Base-by-base conservation (phyloP, 2,888 invertebrate species). In the Orchesellides sinensis region DNA sequence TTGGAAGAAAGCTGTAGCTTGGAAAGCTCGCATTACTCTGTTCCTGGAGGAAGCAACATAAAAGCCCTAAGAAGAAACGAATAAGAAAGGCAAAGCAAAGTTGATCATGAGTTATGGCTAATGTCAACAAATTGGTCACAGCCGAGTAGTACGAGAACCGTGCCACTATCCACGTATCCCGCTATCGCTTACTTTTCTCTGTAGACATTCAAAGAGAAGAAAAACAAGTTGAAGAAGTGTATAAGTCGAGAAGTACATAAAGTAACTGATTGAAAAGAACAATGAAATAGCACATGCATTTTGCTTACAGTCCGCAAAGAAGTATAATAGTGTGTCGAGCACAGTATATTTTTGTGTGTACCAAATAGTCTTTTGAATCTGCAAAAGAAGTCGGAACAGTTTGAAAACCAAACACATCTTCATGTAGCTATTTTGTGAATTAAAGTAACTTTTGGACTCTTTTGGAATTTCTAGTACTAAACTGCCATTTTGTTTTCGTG, bases 51-150 rank as follows among this genome's bases (percentile, higher is more conserved):
- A 40, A 40, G 10, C 10, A 14, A 2, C 40, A 40, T 21, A 63
- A 68, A 47, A 27, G 49, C 69, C 54, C 35, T 21, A 19, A 32
- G 32, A 14, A 1, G 25, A 40, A 59, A 56, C n/a, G 27, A 45
- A 8, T 17, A 35, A 56, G 63, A 73, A 29, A 73, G 72, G 40
- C 19, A 80, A 81, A 66, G 73, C 66, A 81, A 73, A 73, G 80
- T 81, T 81, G 73, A 81, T 81, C 73, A 73, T 81, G 80, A 81
- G 68, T 81, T 81, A 81, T 81, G 68, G 73, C 80, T 68, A 81
- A 81, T 84, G 84, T 84, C 80, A 84, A 81, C 84, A 84, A 81
- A 80, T 84, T 84, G 83, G 74, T 84, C 80, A 80, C 80, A 84
- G 66, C 61, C 69, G 70, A 73, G 59, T 74, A 73, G 78, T 83